Evolutionary conservation across 2,888 invertebrate species (phyloP).

Genomic region (Eudasyphora cyanicolor): DNA sequence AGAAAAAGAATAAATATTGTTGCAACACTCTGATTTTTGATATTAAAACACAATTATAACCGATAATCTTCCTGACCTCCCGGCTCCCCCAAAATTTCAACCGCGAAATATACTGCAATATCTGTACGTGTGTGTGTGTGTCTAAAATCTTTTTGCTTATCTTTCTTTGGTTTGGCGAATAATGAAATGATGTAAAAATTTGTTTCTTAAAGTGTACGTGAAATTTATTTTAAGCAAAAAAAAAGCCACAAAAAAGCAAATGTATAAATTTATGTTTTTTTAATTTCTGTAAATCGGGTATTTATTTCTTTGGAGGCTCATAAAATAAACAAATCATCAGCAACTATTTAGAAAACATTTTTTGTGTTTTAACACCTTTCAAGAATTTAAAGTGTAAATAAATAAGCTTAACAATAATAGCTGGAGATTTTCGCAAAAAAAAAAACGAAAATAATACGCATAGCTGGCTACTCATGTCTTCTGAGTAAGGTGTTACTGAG

Average conservation of each 20-base stretch:
- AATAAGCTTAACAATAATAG: no score
- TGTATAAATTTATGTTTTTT: neutral
- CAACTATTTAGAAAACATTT: neutral
- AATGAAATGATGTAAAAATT: no score
- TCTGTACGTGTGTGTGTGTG: neutral
- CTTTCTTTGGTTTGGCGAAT: no score
- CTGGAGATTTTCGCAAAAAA: no score
- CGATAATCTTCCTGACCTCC: no score
- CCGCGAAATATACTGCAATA: no score
- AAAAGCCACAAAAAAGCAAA: neutral
- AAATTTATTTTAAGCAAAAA: neutral
- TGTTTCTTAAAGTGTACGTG: neutral
- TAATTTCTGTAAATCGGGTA: neutral
- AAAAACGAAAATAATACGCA: no score
- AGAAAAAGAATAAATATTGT: conserved; percentile 12
- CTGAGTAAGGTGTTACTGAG: no score
- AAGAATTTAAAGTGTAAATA: neutral
- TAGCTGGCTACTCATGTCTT: no score
- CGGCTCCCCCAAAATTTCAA: neutral
- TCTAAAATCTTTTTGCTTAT: neutral
- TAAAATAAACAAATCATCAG: neutral
- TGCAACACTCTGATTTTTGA: conserved; percentile 11
- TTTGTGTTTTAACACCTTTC: neutral
- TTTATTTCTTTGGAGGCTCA: neutral
- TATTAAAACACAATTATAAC: conserved; percentile 20